phyloP scores from a whole-genome alignment of 2,888 invertebrate genomes.

The Atethmia centrago region DNA sequence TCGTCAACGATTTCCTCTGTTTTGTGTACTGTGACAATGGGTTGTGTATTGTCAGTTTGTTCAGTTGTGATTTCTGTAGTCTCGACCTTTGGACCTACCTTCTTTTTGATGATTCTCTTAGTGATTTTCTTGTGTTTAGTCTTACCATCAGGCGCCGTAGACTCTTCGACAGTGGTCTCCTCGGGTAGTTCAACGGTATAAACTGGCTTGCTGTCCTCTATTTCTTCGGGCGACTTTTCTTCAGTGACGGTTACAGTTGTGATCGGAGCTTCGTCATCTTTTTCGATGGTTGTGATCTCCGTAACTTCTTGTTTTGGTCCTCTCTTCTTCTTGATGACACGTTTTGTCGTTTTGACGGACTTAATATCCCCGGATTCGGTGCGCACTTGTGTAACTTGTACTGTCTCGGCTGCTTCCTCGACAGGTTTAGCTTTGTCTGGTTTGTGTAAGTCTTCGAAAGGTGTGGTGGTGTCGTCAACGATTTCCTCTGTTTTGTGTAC shows the following conservation, averaged over 20 bases:
- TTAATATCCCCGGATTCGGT: slow-evolving; percentile 68
- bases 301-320: slow-evolving; percentile 65
- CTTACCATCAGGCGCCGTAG: no score
- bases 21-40: no score
- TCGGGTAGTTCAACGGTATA: slow-evolving; percentile 41
- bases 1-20: no score
- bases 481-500: neutral
- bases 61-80: no score
- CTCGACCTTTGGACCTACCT: no score
- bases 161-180: slow-evolving; percentile 22
- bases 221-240: slow-evolving; percentile 61
- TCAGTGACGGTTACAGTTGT: slow-evolving; percentile 37
- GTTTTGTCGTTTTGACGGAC: slow-evolving; percentile 70
- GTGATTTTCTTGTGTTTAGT: no score
- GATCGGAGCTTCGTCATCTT: slow-evolving; percentile 33
- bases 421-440: no score
- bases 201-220: slow-evolving; percentile 61
- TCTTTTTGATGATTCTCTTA: no score
- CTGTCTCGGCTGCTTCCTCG: slow-evolving; percentile 39
- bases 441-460: no score
- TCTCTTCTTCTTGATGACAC: slow-evolving; percentile 68
- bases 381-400: slow-evolving; percentile 58
- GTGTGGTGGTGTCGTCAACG: no score
- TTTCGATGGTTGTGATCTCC: slow-evolving; percentile 63
- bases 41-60: no score